Conservation (phyloP, 2,797 vertebrate genomes). For the Syndactyla subalaris region DNA sequence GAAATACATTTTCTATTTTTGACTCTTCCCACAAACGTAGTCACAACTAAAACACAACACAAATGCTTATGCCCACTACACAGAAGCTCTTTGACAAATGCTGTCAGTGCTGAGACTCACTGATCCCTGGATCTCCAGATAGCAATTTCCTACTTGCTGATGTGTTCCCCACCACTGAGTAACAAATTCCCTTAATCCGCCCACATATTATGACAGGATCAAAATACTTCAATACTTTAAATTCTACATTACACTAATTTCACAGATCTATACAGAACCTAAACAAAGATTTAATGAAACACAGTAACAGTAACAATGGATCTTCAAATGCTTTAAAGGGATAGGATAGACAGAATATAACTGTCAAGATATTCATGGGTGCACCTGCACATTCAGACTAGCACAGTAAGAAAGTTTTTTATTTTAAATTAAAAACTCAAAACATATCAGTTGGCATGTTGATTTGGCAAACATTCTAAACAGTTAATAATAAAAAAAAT, state of each 20-base stretch:
- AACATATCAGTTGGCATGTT: neutral
- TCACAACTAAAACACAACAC: neutral
- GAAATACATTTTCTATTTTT: neutral
- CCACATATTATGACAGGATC: neutral
- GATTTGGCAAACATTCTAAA: neutral
- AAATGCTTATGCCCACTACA: neutral
- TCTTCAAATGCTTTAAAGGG: neutral
- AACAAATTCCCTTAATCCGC: neutral
- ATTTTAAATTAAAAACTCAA: neutral
- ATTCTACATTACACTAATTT: neutral
- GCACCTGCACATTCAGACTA: neutral
- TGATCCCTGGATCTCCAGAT: neutral
- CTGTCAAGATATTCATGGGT: neutral
- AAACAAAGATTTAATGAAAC: neutral
- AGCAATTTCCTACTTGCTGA: neutral
- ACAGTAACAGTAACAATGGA: neutral
- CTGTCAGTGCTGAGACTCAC: neutral
- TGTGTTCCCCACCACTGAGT: neutral
- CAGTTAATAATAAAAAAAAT: neutral
- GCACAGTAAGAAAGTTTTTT: neutral
- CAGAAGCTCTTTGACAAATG: neutral
- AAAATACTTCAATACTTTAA: neutral
- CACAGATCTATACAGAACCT: neutral
- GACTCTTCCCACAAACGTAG: neutral
- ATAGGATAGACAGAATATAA: neutral